Evolutionary conservation across 2,888 invertebrate species (phyloP).

Genomic region (Flabesymbios commensalis): DNA sequence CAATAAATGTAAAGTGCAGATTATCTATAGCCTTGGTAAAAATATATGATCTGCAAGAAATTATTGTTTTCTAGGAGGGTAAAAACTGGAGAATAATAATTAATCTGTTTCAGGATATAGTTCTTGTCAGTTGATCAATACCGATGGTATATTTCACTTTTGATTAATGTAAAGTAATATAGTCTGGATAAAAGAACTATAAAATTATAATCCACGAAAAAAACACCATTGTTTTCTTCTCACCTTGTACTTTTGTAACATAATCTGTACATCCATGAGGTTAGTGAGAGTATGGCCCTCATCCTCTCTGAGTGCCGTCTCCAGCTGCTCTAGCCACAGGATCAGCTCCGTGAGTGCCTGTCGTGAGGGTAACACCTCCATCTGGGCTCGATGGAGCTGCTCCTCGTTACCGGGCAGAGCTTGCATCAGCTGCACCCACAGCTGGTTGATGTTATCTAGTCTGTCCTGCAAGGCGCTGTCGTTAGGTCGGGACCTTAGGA

Average conservation of each 20-base stretch:
- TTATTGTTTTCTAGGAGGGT: too few species aligned
- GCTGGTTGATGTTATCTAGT: constrained; percentile 44
- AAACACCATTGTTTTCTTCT: too few species aligned
- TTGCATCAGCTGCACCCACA: constrained; percentile 49
- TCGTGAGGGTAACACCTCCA: constrained; percentile 57
- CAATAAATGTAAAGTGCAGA: too few species aligned
- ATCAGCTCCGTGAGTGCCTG: constrained; percentile 54
- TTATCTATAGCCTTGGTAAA: too few species aligned
- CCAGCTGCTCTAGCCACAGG: constrained; percentile 50
- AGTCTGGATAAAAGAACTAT: too few species aligned
- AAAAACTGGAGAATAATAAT: too few species aligned
- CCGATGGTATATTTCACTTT: too few species aligned
- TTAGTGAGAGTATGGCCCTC: constrained; percentile 38
- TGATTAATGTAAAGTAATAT: too few species aligned
- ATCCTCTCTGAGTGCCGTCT: constrained; percentile 44
- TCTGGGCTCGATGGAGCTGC: constrained; percentile 52
- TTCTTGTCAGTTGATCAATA: too few species aligned
- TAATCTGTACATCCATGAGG: constrained; percentile 47
- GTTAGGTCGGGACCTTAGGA: constrained; percentile 42
- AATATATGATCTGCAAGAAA: too few species aligned
- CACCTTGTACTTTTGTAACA: constrained; percentile 56
- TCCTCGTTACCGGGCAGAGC: constrained; percentile 49
- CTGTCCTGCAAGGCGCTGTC: constrained; percentile 43
- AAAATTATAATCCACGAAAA: too few species aligned
- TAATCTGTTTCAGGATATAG: too few species aligned